These are phyloP conservation scores for Ptilorrhoa leucosticta DNA, from an alignment of 2,113 vertebrate genomes.

Conservation along the genomic window DNA sequence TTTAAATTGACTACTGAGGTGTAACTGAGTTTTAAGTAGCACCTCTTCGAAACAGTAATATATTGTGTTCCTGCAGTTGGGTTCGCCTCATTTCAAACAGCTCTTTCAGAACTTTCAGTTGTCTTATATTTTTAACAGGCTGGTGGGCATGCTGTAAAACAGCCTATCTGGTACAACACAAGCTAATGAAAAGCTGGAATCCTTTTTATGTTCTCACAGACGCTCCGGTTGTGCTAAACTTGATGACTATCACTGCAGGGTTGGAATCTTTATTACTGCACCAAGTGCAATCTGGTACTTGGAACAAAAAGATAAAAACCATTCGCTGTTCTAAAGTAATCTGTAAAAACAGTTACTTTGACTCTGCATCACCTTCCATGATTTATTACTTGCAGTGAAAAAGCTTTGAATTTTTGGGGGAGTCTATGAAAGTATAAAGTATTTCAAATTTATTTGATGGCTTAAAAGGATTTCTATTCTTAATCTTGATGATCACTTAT, in stretches of 20 bases:
- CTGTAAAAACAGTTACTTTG: conserved; percentile 53
- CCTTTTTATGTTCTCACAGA: conserved; percentile 70
- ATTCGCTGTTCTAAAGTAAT: conserved; percentile 61
- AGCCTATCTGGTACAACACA: conserved; percentile 44
- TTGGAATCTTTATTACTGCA: conserved; percentile 72
- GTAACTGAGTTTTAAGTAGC: neutral
- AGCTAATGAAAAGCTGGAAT: conserved; percentile 68
- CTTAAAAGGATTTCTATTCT: conserved; percentile 40
- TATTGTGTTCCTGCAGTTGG: neutral
- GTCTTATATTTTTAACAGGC: conserved; percentile 45
- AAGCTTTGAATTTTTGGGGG: conserved; percentile 46
- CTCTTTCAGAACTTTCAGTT: neutral
- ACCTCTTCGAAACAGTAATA: neutral
- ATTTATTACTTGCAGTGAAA: conserved; percentile 45
- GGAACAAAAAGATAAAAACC: conserved; percentile 68
- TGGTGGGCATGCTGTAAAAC: conserved; percentile 55
- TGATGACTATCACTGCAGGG: conserved; percentile 66
- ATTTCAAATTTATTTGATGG: conserved; percentile 34
- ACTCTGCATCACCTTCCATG: conserved; percentile 46
- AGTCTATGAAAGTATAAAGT: conserved; percentile 9
- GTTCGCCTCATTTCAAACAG: neutral
- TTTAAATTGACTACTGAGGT: neutral
- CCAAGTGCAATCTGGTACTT: conserved; percentile 69
- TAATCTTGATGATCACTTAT: neutral
- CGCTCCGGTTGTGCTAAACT: conserved; percentile 56